A percentile compares a stretch with the other conserved stretches of the same genome.
Conservation (phyloP, 2,113 vertebrate genomes). For the Erythrocebus patas region DNA sequence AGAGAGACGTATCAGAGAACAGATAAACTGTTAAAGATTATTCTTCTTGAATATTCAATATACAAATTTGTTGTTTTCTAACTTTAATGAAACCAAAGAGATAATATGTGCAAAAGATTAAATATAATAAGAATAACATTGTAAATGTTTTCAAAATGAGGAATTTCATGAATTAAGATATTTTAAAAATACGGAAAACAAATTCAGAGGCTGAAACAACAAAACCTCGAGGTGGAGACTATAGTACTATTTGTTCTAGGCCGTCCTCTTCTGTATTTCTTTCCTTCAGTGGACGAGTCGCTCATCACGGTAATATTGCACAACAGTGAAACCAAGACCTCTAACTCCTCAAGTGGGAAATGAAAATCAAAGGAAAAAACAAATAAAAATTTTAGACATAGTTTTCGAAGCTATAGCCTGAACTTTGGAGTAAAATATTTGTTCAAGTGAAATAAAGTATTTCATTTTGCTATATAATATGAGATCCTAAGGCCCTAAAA, state of each 20-base stretch:
- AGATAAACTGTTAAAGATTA: neutral
- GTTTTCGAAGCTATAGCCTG: neutral
- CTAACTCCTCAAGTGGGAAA: neutral
- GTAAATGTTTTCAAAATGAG: neutral
- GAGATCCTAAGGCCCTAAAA: neutral
- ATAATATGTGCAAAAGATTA: neutral
- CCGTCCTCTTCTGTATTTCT: neutral
- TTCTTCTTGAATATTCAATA: neutral
- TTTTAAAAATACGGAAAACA: neutral
- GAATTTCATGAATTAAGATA: neutral
- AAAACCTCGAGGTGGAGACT: neutral
- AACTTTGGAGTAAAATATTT: neutral
- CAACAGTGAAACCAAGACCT: neutral
- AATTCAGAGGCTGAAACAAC: neutral
- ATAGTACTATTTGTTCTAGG: neutral
- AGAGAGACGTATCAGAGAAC: neutral
- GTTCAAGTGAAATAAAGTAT: neutral
- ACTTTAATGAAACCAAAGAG: neutral
- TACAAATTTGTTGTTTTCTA: neutral
- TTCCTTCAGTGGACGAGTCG: neutral
- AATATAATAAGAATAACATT: neutral
- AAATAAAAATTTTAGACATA: neutral
- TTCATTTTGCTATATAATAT: neutral
- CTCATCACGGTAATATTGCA: neutral
- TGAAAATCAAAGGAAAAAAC: neutral